Evolutionary conservation across 92 coral and sea anemone genomes (phyloP).

Genomic region (Siderastrea siderea): DNA sequence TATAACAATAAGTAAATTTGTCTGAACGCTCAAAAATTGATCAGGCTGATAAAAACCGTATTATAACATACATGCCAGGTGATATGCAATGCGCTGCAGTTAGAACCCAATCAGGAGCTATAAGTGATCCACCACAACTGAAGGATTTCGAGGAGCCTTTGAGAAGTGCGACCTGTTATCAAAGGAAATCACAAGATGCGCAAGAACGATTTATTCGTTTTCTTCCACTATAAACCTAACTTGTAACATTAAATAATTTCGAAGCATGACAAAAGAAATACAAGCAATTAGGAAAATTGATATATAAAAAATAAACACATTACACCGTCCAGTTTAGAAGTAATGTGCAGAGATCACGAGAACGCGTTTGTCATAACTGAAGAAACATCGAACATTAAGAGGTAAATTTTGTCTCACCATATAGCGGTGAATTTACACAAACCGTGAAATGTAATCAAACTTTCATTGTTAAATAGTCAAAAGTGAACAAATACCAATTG

Average conservation of each 20-base stretch:
- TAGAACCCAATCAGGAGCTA: constrained; percentile 52
- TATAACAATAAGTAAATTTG: background rate
- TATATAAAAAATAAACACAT: too few species aligned
- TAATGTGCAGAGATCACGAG: too few species aligned
- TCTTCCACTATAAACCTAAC: background rate
- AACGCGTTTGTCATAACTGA: too few species aligned
- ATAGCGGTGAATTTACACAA: too few species aligned
- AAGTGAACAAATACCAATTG: too few species aligned
- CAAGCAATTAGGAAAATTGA: too few species aligned
- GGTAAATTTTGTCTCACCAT: too few species aligned
- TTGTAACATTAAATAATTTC: background rate
- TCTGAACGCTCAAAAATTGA: background rate
- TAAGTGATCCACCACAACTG: constrained; percentile 61
- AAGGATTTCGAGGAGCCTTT: constrained; percentile 11
- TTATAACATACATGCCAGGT: background rate
- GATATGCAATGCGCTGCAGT: constrained; percentile 61
- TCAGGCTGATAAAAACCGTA: background rate
- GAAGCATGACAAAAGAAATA: too few species aligned
- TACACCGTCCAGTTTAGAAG: too few species aligned
- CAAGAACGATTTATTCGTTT: background rate
- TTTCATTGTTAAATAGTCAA: too few species aligned
- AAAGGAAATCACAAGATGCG: background rate
- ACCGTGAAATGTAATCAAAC: too few species aligned
- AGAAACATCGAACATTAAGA: too few species aligned
- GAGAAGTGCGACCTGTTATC: constrained; percentile 37